phyloP scores from a whole-genome alignment of 2,888 invertebrate species.

The Drosophila dives region DNA sequence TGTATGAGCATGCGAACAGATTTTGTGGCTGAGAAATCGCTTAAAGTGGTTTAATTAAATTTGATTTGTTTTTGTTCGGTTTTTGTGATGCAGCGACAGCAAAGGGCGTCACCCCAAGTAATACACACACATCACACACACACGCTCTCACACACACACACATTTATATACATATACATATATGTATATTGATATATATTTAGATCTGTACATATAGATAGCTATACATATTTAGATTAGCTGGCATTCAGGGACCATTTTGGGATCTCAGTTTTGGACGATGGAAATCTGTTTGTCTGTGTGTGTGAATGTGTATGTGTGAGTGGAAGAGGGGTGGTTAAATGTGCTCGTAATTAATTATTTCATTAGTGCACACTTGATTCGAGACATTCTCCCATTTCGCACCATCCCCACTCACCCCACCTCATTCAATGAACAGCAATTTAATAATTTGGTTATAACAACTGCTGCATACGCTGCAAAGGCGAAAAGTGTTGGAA shows the following conservation, averaged over 20 bases:
- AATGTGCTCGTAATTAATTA: constrained; percentile 67
- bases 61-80: constrained; percentile 56
- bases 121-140: constrained; percentile 8
- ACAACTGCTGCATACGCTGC: constrained; percentile 20
- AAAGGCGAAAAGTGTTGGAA: neutral
- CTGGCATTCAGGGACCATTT: constrained; percentile 16
- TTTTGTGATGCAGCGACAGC: constrained; percentile 29
- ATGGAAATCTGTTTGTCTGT: neutral
- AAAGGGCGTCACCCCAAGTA: constrained; percentile 36
- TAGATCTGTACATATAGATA: neutral
- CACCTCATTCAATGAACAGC: neutral
- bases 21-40: constrained; percentile 50
- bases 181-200: constrained; percentile 4
- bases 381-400: constrained; percentile 34
- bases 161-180: neutral
- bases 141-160: neutral
- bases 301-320: constrained; percentile 1
- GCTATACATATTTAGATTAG: constrained; percentile 5
- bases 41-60: constrained; percentile 71
- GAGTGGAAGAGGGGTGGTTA: neutral
- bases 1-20: constrained; percentile 25
- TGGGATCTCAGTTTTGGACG: constrained; percentile 16
- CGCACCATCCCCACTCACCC: neutral
- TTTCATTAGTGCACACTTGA: constrained; percentile 75
- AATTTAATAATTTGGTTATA: constrained; percentile 6